Base-by-base conservation (phyloP, 1,140 invertebrate genomes). In the Sitophilus oryzae region DNA sequence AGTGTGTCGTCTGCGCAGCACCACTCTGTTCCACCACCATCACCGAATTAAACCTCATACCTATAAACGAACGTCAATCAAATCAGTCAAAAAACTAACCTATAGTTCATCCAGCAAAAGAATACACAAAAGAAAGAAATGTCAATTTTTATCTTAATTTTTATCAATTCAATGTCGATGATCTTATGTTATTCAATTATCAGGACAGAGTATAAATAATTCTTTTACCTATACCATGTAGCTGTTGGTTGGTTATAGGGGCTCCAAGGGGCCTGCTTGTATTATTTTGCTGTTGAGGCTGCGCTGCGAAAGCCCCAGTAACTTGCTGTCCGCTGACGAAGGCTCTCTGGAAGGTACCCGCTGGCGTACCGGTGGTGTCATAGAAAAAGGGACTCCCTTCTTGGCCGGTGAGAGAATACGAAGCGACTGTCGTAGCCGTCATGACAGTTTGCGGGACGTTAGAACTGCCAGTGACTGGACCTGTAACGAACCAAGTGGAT, bases 1-100 rank as follows among this genome's bases (percentile, higher is more conserved):
- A 57, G 11, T 30, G 25, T n/a, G n/a, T n/a, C 5, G 5, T 30
- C 11, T 57, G 55, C 4, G 23, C 14, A n/a, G 46, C 37, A 23
- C 64, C 59, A 40, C 53, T 63, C 21, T 59, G 66, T 30, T 67
- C 66, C 0, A 66, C 62, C 14, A 70, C 63, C 64, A 70, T 65
- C 10, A 72, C 61, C 4, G 67, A 66, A 61, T 65, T 68, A 37
- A 68, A 70, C 8, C 66, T 58, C 64, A 69, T 67, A 14, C 58
- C 69, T 71, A 44, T 43, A 61, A 54, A 49, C n/a, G n/a, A n/a
- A n/a, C n/a, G n/a, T n/a, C n/a, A n/a, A n/a, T n/a, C n/a, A n/a
- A n/a, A n/a, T n/a, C n/a, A n/a, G n/a, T n/a, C n/a, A n/a, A n/a
- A n/a, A n/a, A n/a, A n/a, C n/a, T n/a, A n/a, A n/a, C n/a, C n/a